These are phyloP conservation scores for Oscheius sp. DNA, from an alignment of 2,888 invertebrate species.

Conservation along the genomic window DNA sequence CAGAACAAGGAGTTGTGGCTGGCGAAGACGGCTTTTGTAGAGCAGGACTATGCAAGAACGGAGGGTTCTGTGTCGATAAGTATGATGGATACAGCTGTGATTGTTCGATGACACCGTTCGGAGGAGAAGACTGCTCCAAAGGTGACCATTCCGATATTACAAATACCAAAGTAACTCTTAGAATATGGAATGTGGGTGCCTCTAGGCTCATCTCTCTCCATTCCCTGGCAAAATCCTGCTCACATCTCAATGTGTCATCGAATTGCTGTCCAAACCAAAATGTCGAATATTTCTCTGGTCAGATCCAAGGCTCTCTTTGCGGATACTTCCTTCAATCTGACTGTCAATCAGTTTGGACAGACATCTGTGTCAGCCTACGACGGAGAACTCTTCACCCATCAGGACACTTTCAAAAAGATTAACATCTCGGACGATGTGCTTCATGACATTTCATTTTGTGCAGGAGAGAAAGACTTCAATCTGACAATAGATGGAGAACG, in stretches of 20 bases:
- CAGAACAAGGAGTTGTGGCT: slow-evolving; percentile 46
- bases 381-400: slow-evolving; percentile 67
- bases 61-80: slow-evolving; percentile 66
- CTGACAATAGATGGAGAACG: slow-evolving; percentile 64
- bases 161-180: slow-evolving; percentile 22
- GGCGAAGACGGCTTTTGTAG: slow-evolving; percentile 66
- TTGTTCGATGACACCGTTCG: slow-evolving; percentile 69
- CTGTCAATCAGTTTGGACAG: slow-evolving; percentile 57
- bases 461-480: slow-evolving; percentile 60
- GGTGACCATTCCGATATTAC: slow-evolving; percentile 42
- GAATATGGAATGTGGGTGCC: slow-evolving; percentile 72
- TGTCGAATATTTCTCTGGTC: slow-evolving; percentile 59
- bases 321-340: slow-evolving; percentile 69
- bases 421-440: slow-evolving; percentile 62
- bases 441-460: slow-evolving; percentile 71
- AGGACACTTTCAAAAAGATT: slow-evolving; percentile 49
- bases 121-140: slow-evolving; percentile 67
- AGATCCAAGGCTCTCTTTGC: slow-evolving; percentile 66
- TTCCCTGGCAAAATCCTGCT: slow-evolving; percentile 72
- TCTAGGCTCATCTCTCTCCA: slow-evolving; percentile 63
- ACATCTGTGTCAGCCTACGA: slow-evolving; percentile 64
- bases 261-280: slow-evolving; percentile 60
- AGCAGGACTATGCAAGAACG: slow-evolving; percentile 63
- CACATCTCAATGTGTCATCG: slow-evolving; percentile 69
- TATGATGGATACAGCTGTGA: slow-evolving; percentile 71